A percentile compares a stretch with the other conserved stretches of the same genome.
Evolutionary conservation across 2,888 invertebrate species (phyloP).

Genomic region (Odiellus spinosus): DNA sequence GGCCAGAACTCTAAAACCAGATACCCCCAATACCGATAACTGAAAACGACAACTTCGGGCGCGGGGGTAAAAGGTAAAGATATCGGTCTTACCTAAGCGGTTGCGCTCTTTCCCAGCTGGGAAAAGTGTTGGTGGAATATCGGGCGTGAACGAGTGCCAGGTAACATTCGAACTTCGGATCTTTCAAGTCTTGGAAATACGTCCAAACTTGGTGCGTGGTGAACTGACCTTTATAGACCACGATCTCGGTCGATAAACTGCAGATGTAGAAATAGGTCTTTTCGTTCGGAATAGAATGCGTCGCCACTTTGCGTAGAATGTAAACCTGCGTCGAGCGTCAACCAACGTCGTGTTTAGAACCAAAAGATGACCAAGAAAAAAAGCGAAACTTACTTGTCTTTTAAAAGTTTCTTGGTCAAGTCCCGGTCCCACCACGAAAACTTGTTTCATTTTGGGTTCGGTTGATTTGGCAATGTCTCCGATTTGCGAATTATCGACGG

Average conservation of each 20-base stretch:
- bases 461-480: slow-evolving; percentile 82
- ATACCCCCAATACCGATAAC: too few species aligned
- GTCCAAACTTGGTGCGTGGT: slow-evolving; percentile 86
- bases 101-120: slow-evolving; percentile 98
- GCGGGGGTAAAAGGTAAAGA: background rate
- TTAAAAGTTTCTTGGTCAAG: slow-evolving; percentile 43
- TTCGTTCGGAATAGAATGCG: slow-evolving; percentile 68
- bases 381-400: slow-evolving; percentile 42
- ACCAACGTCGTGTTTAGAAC: too few species aligned
- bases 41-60: background rate
- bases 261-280: slow-evolving; percentile 88
- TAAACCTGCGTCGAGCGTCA: slow-evolving; percentile 67
- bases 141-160: slow-evolving; percentile 92
- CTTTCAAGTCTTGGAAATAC: slow-evolving; percentile 45
- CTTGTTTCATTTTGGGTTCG: slow-evolving; percentile 94
- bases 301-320: slow-evolving; percentile 78
- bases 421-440: slow-evolving; percentile 31
- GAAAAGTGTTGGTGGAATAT: slow-evolving; percentile 98
- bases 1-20: slow-evolving; percentile 66
- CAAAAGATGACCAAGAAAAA: too few species aligned
- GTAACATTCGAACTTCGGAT: slow-evolving; percentile 65
- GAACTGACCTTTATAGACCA: slow-evolving; percentile 95
- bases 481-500: slow-evolving; percentile 66
- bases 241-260: slow-evolving; percentile 70
- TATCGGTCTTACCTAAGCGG: slow-evolving; percentile 57